Evolutionary conservation across 2,888 invertebrate species (phyloP).

Genomic region (Nomada goodeniana): DNA sequence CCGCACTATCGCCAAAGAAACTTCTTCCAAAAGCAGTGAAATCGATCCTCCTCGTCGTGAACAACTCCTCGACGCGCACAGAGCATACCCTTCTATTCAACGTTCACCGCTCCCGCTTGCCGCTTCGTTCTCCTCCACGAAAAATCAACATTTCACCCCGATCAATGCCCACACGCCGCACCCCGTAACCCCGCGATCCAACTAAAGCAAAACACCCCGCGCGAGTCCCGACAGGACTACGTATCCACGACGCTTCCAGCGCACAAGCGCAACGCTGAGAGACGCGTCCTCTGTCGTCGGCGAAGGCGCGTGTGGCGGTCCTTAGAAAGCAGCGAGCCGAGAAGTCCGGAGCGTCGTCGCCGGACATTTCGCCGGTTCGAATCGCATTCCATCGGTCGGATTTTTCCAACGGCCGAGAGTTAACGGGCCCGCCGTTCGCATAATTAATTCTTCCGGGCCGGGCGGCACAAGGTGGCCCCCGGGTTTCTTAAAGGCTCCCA

Average conservation of each 20-base stretch:
- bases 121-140: not conserved
- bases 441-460: slow-evolving; percentile 64
- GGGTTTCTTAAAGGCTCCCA: slow-evolving; percentile 58
- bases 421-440: slow-evolving; percentile 47
- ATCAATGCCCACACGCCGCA: not conserved
- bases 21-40: too few relatives aligned
- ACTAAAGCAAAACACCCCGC: not conserved
- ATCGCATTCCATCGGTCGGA: slow-evolving; percentile 47
- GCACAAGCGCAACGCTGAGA: not conserved
- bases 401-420: slow-evolving; percentile 40
- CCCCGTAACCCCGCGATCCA: not conserved
- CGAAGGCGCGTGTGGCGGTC: slow-evolving; percentile 14
- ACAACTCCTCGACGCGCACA: too few relatives aligned
- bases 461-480: slow-evolving; percentile 25
- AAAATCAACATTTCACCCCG: not conserved
- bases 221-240: slow-evolving; percentile 2
- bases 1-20: too few relatives aligned
- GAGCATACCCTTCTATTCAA: not conserved
- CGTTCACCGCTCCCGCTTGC: not conserved
- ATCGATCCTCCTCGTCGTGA: too few relatives aligned
- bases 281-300: not conserved
- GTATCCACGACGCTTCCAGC: slow-evolving; percentile 18
- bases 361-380: slow-evolving; percentile 50
- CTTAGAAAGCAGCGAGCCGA: slow-evolving; percentile 25
- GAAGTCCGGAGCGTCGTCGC: slow-evolving; percentile 24